phyloP scores from a whole-genome alignment of 2,797 vertebrate genomes.

The Hippopotamyrus pictus region DNA sequence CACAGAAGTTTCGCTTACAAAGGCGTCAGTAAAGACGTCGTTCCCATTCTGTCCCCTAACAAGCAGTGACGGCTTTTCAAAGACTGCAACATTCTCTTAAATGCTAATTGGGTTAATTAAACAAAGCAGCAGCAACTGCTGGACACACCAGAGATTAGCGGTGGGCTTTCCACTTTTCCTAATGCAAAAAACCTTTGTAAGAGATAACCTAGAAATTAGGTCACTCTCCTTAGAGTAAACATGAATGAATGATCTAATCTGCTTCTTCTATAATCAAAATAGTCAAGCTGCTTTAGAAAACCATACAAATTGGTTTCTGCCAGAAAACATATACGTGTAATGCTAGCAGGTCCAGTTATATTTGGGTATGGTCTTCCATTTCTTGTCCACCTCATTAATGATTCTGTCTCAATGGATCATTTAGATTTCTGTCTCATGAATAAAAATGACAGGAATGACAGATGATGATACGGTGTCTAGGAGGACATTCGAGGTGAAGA shows the following conservation, averaged over 20 bases:
- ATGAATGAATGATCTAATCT: not conserved
- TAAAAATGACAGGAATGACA: not conserved
- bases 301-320: not conserved
- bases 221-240: not conserved
- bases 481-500: not conserved
- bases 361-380: not conserved
- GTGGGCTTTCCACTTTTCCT: not conserved
- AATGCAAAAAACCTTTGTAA: not conserved
- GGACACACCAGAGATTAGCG: not conserved
- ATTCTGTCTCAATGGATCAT: not conserved
- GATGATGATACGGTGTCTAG: not conserved
- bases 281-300: not conserved
- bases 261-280: not conserved
- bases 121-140: not conserved
- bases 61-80: not conserved
- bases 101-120: constrained; percentile 1
- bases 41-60: not conserved
- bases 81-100: not conserved
- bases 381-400: not conserved
- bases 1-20: not conserved
- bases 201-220: not conserved
- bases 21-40: not conserved
- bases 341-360: not conserved
- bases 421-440: not conserved
- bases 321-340: not conserved